Percentiles rank a stretch among this genome's conserved stretches.
Evolutionary conservation across 1,140 invertebrate genomes (phyloP).

Genomic region (Formica exsecta): DNA sequence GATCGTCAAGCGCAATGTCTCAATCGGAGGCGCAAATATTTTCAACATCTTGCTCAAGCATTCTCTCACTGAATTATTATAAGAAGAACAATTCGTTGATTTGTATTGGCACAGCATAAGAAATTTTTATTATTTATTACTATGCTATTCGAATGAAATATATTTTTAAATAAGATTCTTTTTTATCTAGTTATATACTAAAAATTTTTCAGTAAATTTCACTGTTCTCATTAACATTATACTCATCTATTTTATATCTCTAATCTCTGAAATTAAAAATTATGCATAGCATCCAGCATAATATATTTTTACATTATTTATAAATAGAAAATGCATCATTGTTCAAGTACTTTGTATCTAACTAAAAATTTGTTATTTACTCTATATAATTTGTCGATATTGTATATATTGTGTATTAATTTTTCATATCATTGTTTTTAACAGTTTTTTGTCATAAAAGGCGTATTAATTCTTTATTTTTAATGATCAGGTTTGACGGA

Average conservation of each 20-base stretch:
- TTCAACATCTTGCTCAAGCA: constrained; percentile 84
- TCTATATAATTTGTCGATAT: too few species aligned
- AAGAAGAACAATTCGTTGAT: constrained; percentile 84
- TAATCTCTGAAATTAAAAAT: neutral
- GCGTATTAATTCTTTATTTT: too few species aligned
- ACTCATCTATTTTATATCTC: constrained; percentile 5
- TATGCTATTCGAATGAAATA: neutral
- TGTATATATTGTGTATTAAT: constrained; percentile 9
- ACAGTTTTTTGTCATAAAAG: neutral
- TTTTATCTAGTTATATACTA: constrained; percentile 6
- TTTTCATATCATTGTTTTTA: neutral
- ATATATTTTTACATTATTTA: constrained; percentile 23
- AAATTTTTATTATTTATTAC: constrained; percentile 55
- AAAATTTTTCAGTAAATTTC: constrained; percentile 12
- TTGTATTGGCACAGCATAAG: constrained; percentile 83
- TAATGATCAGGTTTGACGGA: neutral
- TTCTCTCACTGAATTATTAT: constrained; percentile 84
- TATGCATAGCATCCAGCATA: neutral
- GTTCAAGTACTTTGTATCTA: neutral
- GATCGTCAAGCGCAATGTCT: constrained; percentile 73
- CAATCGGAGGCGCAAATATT: constrained; percentile 79
- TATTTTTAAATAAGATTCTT: constrained; percentile 30
- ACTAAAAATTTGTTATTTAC: neutral
- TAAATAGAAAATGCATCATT: constrained; percentile 4
- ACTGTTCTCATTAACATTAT: neutral